Conservation (phyloP, 2,797 vertebrate genomes). For the Gephyroberyx darwinii region DNA sequence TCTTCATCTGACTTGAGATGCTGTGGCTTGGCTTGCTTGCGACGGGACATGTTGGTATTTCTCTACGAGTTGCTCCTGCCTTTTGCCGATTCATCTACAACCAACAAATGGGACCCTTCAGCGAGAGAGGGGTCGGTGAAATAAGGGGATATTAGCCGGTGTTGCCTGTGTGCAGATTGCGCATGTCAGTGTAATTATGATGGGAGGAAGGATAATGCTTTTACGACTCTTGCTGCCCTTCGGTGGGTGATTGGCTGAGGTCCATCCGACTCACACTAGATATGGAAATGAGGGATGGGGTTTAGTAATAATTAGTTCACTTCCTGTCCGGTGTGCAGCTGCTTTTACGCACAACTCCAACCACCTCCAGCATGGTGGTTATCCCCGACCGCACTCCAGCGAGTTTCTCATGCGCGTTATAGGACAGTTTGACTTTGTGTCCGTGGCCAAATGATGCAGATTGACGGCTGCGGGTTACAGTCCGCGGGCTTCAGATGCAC, state of each 20-base stretch:
- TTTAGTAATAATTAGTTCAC: conserved; percentile 87
- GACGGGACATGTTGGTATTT: conserved; percentile 88
- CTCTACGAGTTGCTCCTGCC: conserved; percentile 80
- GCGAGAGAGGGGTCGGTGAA: conserved; percentile 79
- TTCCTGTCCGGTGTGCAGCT: conserved; percentile 78
- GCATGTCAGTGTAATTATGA: conserved; percentile 94
- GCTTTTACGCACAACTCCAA: conserved; percentile 72
- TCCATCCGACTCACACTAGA: conserved; percentile 88
- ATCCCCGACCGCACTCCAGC: conserved; percentile 38
- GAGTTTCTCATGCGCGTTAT: conserved; percentile 25
- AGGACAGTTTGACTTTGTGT: conserved; percentile 31
- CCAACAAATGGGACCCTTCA: conserved; percentile 71
- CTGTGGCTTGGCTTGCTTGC: conserved; percentile 91
- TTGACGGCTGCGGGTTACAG: not conserved
- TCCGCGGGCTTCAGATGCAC: not conserved
- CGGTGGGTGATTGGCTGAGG: conserved; percentile 88
- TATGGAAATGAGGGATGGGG: conserved; percentile 90
- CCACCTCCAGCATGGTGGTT: conserved; percentile 52
- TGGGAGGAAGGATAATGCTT: conserved; percentile 90
- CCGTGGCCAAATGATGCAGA: not conserved
- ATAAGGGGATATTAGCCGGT: conserved; percentile 79
- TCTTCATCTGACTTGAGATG: conserved; percentile 89
- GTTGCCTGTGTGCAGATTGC: conserved; percentile 87
- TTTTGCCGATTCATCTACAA: conserved; percentile 87
- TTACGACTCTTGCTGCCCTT: conserved; percentile 85